Percentiles rank a stretch among this genome's conserved stretches.
Conservation (phyloP, 1,140 invertebrate genomes). For the Aphaenogaster floridana region DNA sequence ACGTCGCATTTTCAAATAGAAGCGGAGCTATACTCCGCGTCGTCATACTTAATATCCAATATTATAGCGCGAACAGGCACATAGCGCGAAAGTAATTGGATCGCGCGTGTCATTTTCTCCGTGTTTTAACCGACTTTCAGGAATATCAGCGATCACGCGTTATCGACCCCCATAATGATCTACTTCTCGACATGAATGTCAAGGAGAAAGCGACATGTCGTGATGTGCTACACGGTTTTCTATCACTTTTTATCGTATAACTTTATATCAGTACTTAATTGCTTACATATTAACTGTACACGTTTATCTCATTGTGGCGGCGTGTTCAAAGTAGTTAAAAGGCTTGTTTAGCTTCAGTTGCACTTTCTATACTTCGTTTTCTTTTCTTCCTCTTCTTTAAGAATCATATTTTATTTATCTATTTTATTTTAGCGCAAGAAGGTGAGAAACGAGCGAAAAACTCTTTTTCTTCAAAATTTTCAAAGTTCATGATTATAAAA, state of each 20-base stretch:
- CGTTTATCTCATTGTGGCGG: background rate
- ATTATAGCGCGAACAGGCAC: constrained; percentile 13
- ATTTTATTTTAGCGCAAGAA: background rate
- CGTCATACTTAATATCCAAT: background rate
- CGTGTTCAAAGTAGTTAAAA: background rate
- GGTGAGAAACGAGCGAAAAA: background rate
- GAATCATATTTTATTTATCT: background rate
- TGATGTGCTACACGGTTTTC: background rate
- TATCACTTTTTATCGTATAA: constrained; percentile 22
- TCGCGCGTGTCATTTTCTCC: constrained; percentile 29
- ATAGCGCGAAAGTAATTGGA: constrained; percentile 50
- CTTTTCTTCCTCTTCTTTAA: background rate
- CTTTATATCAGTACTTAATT: constrained; percentile 6
- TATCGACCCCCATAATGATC: constrained; percentile 37
- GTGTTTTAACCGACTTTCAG: constrained; percentile 53
- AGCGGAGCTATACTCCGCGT: background rate
- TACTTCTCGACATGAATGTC: constrained; percentile 21
- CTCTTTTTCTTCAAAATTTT: background rate
- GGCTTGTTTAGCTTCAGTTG: background rate
- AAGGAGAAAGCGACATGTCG: constrained; percentile 38
- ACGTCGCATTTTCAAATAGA: constrained; percentile 15
- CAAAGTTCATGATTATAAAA: background rate
- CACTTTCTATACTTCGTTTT: background rate
- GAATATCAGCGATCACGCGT: constrained; percentile 15
- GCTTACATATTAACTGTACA: background rate